A percentile compares a stretch with the other conserved stretches of the same genome.
Conservation (phyloP, 2,113 vertebrate genomes). For the Hirundichthys speculiger region DNA sequence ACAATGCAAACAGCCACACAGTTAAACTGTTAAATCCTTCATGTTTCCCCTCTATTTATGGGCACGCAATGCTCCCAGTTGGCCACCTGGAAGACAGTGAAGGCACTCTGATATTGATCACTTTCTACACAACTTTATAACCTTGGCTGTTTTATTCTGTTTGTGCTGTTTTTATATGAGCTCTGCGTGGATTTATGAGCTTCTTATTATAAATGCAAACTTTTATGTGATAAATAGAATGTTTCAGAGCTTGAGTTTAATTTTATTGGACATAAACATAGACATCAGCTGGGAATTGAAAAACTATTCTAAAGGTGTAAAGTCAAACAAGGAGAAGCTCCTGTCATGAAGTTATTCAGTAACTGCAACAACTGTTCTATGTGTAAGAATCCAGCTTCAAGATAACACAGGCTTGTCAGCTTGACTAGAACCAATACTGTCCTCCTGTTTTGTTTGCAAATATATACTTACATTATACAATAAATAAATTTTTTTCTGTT, state of each 20-base stretch:
- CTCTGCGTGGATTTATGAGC: too few relatives aligned
- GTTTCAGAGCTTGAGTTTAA: too few relatives aligned
- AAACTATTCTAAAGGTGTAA: too few relatives aligned
- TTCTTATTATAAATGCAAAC: too few relatives aligned
- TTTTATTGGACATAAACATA: too few relatives aligned
- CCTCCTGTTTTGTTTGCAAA: too few relatives aligned
- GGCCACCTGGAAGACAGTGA: slow-evolving; percentile 52
- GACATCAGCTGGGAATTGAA: too few relatives aligned
- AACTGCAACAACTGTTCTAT: slow-evolving; percentile 10
- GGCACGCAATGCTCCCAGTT: not conserved
- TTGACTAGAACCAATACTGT: not conserved
- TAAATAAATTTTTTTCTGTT: too few relatives aligned
- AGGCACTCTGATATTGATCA: slow-evolving; percentile 27
- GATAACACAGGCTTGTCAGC: not conserved
- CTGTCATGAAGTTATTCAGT: slow-evolving; percentile 6
- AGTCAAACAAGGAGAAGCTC: not conserved
- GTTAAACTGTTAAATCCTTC: not conserved
- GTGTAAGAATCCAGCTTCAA: not conserved
- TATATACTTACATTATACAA: too few relatives aligned
- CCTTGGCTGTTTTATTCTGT: slow-evolving; percentile 12
- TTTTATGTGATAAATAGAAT: too few relatives aligned
- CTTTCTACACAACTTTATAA: slow-evolving; percentile 8
- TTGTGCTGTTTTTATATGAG: not conserved
- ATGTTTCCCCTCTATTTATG: slow-evolving; percentile 1
- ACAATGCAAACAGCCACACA: not conserved